Evolutionary conservation across 2,888 invertebrate species (phyloP), one percentile per base, ranked within the genome.

Genomic region (Cheilosia variabilis): DNA sequence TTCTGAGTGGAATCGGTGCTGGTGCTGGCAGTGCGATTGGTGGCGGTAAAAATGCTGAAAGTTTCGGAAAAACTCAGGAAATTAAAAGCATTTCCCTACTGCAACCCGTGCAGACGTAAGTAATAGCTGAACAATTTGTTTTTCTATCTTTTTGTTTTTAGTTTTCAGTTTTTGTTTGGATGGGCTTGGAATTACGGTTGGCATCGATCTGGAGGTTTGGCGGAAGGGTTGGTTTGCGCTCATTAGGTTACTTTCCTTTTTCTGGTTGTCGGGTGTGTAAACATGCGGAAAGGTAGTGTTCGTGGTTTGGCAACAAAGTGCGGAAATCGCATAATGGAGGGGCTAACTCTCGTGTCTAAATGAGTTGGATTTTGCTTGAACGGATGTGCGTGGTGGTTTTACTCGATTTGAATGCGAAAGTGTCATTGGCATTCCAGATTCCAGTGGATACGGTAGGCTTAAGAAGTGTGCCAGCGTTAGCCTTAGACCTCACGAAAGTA

Each of bases 1-100:
- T 93, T 88, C 91, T 92, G 88, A 93, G 93, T 89, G 76, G 88
- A 94, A 96, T 81, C 94, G 96, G 87, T 95, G 95, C 90, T 95
- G 95, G 84, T 10, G 37, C 13, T 93, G 94, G 93, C 87, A 92
- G 93, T 88, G 91, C 92, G 88, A 93, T 93, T 89, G 88, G 89
- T 89, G 88, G 89, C 88, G 88, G 88, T 91, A 93, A 91, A 90
- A 94, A 91, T 89, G 93, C 89, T 88, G 94, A 92, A 90, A 93
- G 87, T 87, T 88, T 86, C 45, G 84, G 89, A 78, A 88, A 88
- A 87, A 87, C 89, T 63, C 90, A 90, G 87, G 93, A 93, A 90
- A 91, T 93, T 86, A 94, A 93, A 90, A 93, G 93, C 86, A 92
- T 94, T 87, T 94, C 94, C n/a, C 93, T 94, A 89, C 94, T 94